A percentile compares a stretch with the other conserved stretches of the same genome.
Evolutionary conservation across 2,888 invertebrate genomes (phyloP).

Genomic region (Drosophila macrospina): DNA sequence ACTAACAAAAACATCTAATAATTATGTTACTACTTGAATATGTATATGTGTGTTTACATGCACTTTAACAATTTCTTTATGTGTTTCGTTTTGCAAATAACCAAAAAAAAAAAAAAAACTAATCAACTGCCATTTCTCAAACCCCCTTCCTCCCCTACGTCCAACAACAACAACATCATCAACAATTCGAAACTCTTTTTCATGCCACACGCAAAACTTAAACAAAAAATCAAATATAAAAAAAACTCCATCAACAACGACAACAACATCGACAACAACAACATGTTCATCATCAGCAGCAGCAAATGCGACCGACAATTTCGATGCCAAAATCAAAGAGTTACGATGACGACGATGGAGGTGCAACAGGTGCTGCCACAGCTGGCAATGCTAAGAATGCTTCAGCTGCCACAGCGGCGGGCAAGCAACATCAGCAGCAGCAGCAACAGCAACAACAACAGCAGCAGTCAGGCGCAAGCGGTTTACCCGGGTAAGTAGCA

Average conservation of each 20-base stretch:
- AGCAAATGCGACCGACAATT: constrained; percentile 86
- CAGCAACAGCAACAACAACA: constrained; percentile 35
- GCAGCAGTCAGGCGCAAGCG: constrained; percentile 29
- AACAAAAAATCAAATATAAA: constrained; percentile 4
- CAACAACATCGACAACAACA: constrained; percentile 13
- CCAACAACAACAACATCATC: constrained; percentile 24
- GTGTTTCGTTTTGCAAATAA: constrained; percentile 52
- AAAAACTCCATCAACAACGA: constrained; percentile 1
- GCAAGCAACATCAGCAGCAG: constrained; percentile 40
- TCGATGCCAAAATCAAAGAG: constrained; percentile 87
- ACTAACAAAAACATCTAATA: constrained; percentile 22
- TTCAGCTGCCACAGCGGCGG: constrained; percentile 29
- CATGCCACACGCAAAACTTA: constrained; percentile 29
- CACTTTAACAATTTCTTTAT: constrained; percentile 39
- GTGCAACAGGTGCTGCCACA: constrained; percentile 17
- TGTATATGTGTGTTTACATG: constrained; percentile 26
- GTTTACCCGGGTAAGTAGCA: constrained; percentile 60
- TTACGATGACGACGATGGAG: constrained; percentile 81
- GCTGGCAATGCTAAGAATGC: constrained; percentile 1
- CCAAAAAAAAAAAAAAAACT: constrained; percentile 40
- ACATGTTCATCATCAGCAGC: constrained; percentile 38
- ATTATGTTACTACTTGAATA: constrained; percentile 8
- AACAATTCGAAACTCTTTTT: constrained; percentile 19
- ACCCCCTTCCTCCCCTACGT: constrained; percentile 23
- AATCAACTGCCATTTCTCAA: constrained; percentile 70